Evolutionary conservation across 2,888 invertebrate species (phyloP), one percentile per base, ranked within the genome.

Genomic region (Alsophila aescularia): DNA sequence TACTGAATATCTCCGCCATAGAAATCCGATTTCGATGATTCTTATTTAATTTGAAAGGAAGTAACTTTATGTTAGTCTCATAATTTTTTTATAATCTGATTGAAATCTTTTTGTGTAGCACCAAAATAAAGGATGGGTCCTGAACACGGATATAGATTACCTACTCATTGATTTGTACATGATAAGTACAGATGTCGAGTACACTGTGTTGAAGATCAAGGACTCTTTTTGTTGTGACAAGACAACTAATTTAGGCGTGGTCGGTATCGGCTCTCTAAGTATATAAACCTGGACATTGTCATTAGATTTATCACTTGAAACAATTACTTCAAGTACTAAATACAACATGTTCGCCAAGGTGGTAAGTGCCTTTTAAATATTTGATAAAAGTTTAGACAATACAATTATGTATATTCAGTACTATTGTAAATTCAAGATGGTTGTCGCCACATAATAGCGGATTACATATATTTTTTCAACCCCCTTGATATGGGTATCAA

Each of bases 171-270:
- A 75, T 74, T 75, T 68, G 72, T 70, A 31, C 21, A 73, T 69
- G 65, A 60, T 58, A 52, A 58, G 57, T 58, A 62, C 73, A 67
- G 69, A 73, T 73, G 76, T 79, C 79, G 67, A 76, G 77, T 76
- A 77, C 77, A 72, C 78, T 77, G 74, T 76, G 64, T 74, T 79
- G 87, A 90, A 90, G 88, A 90, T 90, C 89, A 90, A 90, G 90
- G 90, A 83, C 88, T 67, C 73, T 85, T 88, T 88, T 90, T 88
- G 79, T 80, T 72, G 57, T 71, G 63, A 76, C 73, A 71, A 69
- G 73, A 75, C 77, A 73, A 74, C 66, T 72, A 64, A 67, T 59
- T 70, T 60, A 76, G 88, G 90, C 90, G 90, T 89, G 88, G 89
- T 85, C 75, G 50, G 75, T 64, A 51, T 59, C 40, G 71, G 60